These are phyloP conservation scores for Aporophyla nigra DNA, from an alignment of 2,888 invertebrate species.

Conservation along the genomic window DNA sequence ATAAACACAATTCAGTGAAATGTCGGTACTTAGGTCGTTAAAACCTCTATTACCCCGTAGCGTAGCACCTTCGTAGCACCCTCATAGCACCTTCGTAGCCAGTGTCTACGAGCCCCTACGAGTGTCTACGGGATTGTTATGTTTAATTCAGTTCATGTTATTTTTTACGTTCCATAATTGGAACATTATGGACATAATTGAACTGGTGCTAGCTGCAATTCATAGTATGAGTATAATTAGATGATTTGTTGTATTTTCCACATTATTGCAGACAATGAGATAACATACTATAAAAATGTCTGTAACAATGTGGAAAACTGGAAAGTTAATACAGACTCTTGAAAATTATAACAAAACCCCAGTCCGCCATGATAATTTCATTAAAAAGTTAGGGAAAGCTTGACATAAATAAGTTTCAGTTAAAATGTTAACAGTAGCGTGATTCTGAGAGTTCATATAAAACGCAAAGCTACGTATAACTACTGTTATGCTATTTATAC, in stretches of 20 bases:
- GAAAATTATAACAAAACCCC: conserved; percentile 28
- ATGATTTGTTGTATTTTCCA: neutral
- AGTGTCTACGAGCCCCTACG: conserved; percentile 8
- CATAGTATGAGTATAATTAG: no score
- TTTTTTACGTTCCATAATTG: conserved; percentile 8
- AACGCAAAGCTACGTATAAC: conserved; percentile 42
- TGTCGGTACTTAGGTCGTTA: conserved; percentile 33
- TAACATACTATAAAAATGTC: neutral
- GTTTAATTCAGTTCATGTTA: conserved; percentile 48
- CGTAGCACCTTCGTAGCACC: conserved; percentile 25
- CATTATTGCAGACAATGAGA: neutral
- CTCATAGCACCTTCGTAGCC: conserved; percentile 24
- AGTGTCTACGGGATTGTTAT: conserved; percentile 27
- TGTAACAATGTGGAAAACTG: neutral
- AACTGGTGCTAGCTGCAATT: no score
- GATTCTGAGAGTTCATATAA: conserved; percentile 38
- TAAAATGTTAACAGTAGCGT: conserved; percentile 24
- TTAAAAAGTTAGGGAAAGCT: conserved; percentile 46
- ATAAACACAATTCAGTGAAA: conserved; percentile 29
- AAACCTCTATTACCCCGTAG: conserved; percentile 31
- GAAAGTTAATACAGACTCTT: conserved; percentile 3
- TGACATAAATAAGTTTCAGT: conserved; percentile 33
- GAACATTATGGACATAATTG: neutral
- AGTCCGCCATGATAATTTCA: conserved; percentile 38
- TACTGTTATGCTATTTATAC: conserved; percentile 48